Evolutionary conservation across 2,888 invertebrate genomes (phyloP).

Genomic region (Carpatolechia fugitivella): DNA sequence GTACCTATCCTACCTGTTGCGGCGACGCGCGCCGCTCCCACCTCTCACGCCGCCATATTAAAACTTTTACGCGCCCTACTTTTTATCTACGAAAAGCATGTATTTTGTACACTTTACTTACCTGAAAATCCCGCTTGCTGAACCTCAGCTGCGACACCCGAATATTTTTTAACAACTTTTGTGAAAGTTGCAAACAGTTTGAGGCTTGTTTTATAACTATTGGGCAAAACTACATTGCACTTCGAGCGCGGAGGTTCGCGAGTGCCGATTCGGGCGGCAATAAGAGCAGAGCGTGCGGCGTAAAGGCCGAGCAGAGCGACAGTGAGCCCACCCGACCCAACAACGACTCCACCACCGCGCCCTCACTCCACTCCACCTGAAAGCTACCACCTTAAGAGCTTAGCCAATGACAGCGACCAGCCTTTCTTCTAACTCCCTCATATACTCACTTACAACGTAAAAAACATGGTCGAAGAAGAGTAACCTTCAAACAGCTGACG

Average conservation of each 20-base stretch:
- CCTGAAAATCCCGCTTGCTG: slow-evolving; percentile 47
- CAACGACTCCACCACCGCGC: slow-evolving; percentile 16
- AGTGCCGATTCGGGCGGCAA: slow-evolving; percentile 28
- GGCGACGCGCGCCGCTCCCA: slow-evolving; percentile 44
- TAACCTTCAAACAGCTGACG: too few species aligned
- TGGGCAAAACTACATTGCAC: slow-evolving; percentile 46
- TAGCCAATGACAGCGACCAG: too few species aligned
- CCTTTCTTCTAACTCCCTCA: too few species aligned
- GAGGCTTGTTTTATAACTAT: slow-evolving; percentile 44
- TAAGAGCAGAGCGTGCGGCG: slow-evolving; percentile 49
- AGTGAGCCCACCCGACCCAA: slow-evolving; percentile 23
- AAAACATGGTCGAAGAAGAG: too few species aligned
- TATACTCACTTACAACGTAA: too few species aligned
- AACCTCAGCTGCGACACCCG: slow-evolving; percentile 41
- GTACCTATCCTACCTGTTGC: slow-evolving; percentile 57
- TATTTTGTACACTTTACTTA: slow-evolving; percentile 48
- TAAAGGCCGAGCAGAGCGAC: slow-evolving; percentile 24
- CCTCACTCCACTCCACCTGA: too few species aligned
- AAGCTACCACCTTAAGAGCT: too few species aligned
- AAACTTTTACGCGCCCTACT: slow-evolving; percentile 11
- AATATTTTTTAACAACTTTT: slow-evolving; percentile 54
- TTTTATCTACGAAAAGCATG: slow-evolving; percentile 19
- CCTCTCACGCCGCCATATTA: slow-evolving; percentile 34
- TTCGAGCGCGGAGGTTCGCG: slow-evolving; percentile 41
- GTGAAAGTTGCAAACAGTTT: slow-evolving; percentile 56